Evolutionary conservation across 2,797 vertebrate species (phyloP), one percentile per base, ranked within the genome.

Genomic region (Rhinogobio ventralis): DNA sequence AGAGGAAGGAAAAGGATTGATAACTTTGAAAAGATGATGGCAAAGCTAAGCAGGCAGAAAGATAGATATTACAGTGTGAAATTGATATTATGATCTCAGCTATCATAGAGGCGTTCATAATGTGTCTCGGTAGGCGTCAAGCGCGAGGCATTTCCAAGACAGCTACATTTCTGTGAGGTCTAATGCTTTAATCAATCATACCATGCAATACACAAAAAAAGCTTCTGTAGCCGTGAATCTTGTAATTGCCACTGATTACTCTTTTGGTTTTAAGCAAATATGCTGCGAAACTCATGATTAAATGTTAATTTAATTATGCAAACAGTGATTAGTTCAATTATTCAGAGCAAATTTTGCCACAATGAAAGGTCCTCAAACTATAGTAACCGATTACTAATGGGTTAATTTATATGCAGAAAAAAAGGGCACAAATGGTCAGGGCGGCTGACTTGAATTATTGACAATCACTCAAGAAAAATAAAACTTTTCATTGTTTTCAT

Each of bases 381-480:
- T 66, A 69, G 28, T 60, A 78, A 78, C 66, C 2, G 9, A 84
- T 79, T 71, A 14, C 74, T 72, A 69, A 84, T 69, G 19, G 33
- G 17, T 25, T 5, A 53, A 78, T 84, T 84, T 36, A 51, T 36
- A 84, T 79, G 64, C 53, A 49, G n/a, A 30, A 64, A 67, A 23
- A 20, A 53, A 10, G 2, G 11, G 3, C n/a, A 10, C 8, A 66
- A 86, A 84, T 72, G 36, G 62, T 84, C 72, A 73, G 55, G 81
- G 66, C 0, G 57, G 42, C 28, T 17, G 28, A 75, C 86, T 88
- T 81, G 72, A 60, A 83, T 81, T 75, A 69, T 72, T 87, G 90
- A 92, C 86, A 91, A 82, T 93, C 84, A 92, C 89, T 89, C 67
- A 89, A 90, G 87, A 60, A 76, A 87, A 74, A 89, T 57, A 87